Evolutionary conservation across 2,888 invertebrate species (phyloP).

Genomic region (Cheiracanthium punctorium): DNA sequence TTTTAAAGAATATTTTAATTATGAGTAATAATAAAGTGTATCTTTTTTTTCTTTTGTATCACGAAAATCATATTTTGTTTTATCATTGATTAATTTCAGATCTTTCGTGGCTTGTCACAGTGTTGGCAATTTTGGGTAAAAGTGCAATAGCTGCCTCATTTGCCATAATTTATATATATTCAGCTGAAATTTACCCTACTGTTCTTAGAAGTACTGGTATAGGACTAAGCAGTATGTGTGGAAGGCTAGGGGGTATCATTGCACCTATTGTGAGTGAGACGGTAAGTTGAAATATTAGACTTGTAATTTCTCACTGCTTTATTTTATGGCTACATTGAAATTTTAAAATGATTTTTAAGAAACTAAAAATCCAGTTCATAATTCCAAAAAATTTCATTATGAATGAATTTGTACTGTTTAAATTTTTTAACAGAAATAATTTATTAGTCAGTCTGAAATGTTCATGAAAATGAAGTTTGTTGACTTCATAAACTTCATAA

Average conservation of each 20-base stretch:
- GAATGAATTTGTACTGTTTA: too few relatives aligned
- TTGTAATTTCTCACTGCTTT: too few relatives aligned
- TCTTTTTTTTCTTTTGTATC: not conserved
- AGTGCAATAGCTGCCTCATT: constrained; percentile 83
- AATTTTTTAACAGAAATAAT: too few relatives aligned
- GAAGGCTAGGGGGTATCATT: constrained; percentile 70
- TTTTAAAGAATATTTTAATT: too few relatives aligned
- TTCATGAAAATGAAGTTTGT: too few relatives aligned
- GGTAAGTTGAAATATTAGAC: constrained; percentile 36
- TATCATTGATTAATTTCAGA: constrained; percentile 65
- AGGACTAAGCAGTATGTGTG: constrained; percentile 70
- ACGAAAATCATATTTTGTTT: not conserved
- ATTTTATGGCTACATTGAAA: too few relatives aligned
- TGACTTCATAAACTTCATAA: too few relatives aligned
- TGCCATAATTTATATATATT: constrained; percentile 83
- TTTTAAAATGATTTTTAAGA: too few relatives aligned
- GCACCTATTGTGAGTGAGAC: constrained; percentile 70
- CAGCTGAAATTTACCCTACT: constrained; percentile 83
- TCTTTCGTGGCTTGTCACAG: constrained; percentile 78
- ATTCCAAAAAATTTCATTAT: too few relatives aligned
- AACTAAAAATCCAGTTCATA: too few relatives aligned
- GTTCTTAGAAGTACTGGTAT: constrained; percentile 77
- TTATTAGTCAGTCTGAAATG: too few relatives aligned
- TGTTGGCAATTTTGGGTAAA: constrained; percentile 82
- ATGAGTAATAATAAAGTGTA: too few relatives aligned